Evolutionary conservation across 2,113 vertebrate genomes (phyloP), one percentile per base, ranked within the genome.

Genomic region (Urocynchramus pylzowi): DNA sequence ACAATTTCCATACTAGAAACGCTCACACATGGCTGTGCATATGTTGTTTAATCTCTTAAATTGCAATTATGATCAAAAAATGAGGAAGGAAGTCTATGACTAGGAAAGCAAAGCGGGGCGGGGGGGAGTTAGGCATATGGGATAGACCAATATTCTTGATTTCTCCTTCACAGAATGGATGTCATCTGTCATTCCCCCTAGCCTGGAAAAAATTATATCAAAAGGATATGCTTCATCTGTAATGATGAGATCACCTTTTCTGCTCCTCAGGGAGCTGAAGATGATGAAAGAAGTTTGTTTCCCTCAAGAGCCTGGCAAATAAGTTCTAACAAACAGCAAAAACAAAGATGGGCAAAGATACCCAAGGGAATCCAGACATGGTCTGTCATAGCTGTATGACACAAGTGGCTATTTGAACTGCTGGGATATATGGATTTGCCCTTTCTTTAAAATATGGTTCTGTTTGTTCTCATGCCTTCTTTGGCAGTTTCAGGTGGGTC

Each of bases 21-120:
- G 61, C 87, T 82, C 74, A 71, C 93, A 96, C 95, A 95, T 96
- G 96, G 93, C 95, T 93, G 52, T 78, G 57, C 95, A 87, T 96
- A 93, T 94, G 95, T 94, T 96, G 92, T 96, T 94, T 96, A 96
- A 96, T 96, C 80, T 92, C 85, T 90, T 94, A 95, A 96, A 96
- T 95, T 96, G 95, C 59, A 94, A 94, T 97, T 96, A 90, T 60
- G 85, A 85, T 96, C 54, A 93, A 97, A 96, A 96, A 95, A 95
- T 90, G 71, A 94, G 88, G 95, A 95, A 94, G 95, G 95, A 96
- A 97, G 93, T 96, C 90, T 88, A 80, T 69, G 82, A 82, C 92
- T 76, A 56, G 75, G 79, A 90, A 67, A 93, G 63, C 53, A 81
- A 88, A 54, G 52, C 39, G 4, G 7, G 49, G n/a, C n/a, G n/a